Percentiles rank a stretch among this genome's conserved stretches.
Evolutionary conservation across 2,888 invertebrate species (phyloP).

Genomic region (Leptothorax acervorum): DNA sequence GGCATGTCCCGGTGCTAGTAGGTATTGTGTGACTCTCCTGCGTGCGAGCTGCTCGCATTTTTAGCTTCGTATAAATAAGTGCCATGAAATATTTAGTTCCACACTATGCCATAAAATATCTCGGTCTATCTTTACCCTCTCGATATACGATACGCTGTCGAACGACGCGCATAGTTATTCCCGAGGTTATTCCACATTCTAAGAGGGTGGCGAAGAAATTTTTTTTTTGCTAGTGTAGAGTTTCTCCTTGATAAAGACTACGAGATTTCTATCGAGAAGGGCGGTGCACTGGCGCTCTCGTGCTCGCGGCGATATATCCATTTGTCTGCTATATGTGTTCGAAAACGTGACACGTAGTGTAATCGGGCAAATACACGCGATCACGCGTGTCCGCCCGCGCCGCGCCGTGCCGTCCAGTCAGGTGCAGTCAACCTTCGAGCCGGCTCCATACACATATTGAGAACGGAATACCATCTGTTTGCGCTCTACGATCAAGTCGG

Average conservation of each 20-base stretch:
- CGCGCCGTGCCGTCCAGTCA: slow-evolving; percentile 49
- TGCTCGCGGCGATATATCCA: slow-evolving; percentile 62
- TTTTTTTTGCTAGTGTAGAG: slow-evolving; percentile 16
- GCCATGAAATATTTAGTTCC: slow-evolving; percentile 26
- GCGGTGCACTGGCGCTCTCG: slow-evolving; percentile 46
- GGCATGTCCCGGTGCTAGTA: no score
- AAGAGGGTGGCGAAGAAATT: slow-evolving; percentile 58
- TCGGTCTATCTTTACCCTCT: background rate
- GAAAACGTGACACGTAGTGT: slow-evolving; percentile 66
- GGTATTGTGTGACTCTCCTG: background rate
- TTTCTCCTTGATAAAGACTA: slow-evolving; percentile 48
- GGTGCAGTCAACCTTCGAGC: slow-evolving; percentile 40
- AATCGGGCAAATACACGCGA: slow-evolving; percentile 69
- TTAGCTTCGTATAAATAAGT: slow-evolving; percentile 1
- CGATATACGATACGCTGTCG: slow-evolving; percentile 13
- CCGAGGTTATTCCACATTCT: slow-evolving; percentile 16
- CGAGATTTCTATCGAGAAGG: slow-evolving; percentile 62
- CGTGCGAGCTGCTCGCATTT: background rate
- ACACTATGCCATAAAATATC: background rate
- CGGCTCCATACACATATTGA: slow-evolving; percentile 4
- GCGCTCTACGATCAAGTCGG: slow-evolving; percentile 44
- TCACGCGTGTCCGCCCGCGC: slow-evolving; percentile 63
- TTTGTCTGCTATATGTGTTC: slow-evolving; percentile 55
- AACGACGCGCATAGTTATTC: background rate
- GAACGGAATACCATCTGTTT: slow-evolving; percentile 49